A percentile compares a stretch with the other conserved stretches of the same genome.
These are phyloP conservation scores for Hyperoodon ampullatus DNA, from an alignment of 2,113 vertebrate genomes.

Conservation along the genomic window DNA sequence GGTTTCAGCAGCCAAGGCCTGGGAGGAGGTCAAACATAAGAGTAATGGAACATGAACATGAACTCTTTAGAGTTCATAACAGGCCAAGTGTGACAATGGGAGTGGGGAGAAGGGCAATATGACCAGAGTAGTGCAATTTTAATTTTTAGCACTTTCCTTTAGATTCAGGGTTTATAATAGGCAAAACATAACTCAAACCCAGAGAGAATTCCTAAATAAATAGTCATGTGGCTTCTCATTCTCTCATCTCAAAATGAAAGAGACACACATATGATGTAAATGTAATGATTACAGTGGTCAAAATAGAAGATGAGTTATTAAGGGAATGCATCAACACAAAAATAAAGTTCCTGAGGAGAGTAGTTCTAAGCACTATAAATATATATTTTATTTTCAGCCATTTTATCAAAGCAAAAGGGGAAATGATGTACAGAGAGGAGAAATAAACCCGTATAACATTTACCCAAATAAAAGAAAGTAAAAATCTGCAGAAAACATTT, in stretches of 20 bases:
- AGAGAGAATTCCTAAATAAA: neutral
- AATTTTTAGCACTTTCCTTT: neutral
- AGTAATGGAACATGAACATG: neutral
- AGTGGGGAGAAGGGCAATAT: neutral
- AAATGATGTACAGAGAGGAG: neutral
- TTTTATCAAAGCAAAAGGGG: constrained; percentile 48
- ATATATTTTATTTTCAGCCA: neutral
- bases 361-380: constrained; percentile 47
- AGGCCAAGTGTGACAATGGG: neutral
- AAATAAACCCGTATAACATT: constrained; percentile 15
- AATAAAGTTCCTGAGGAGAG: constrained; percentile 34
- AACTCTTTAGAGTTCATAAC: neutral
- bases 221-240: neutral
- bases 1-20: neutral
- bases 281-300: neutral
- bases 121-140: neutral
- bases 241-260: neutral
- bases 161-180: neutral
- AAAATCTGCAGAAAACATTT: constrained; percentile 62
- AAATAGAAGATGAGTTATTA: neutral
- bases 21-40: neutral
- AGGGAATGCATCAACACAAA: constrained; percentile 5
- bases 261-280: neutral
- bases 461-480: constrained; percentile 40
- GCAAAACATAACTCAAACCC: neutral